Evolutionary conservation across 2,888 invertebrate species (phyloP).

Genomic region (Cantharis rustica): DNA sequence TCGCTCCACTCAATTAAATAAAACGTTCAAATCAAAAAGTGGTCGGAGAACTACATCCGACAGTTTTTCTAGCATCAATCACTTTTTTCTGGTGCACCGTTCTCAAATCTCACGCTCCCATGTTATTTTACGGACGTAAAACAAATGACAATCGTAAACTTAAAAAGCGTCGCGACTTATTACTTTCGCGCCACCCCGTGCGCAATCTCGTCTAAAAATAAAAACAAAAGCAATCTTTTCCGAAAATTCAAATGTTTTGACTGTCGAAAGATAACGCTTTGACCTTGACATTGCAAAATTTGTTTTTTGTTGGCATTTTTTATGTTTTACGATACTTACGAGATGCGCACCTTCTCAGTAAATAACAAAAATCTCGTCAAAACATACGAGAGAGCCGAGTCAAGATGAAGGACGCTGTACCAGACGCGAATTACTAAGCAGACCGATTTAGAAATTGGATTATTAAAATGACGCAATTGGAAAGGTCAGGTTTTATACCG

Average conservation of each 20-base stretch:
- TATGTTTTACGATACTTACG: background rate
- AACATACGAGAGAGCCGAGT: slow-evolving; percentile 6
- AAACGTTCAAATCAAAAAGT: background rate
- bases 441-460: slow-evolving; percentile 17
- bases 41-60: background rate
- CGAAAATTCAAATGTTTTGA: background rate
- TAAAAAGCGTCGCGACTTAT: background rate
- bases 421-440: slow-evolving; percentile 6
- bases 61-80: background rate
- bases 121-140: background rate
- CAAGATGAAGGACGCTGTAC: slow-evolving; percentile 20
- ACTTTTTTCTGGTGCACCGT: background rate
- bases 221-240: background rate
- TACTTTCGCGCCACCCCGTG: background rate
- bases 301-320: background rate
- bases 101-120: background rate
- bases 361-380: slow-evolving; percentile 3
- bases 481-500: slow-evolving; percentile 22
- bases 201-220: background rate
- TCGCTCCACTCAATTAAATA: background rate
- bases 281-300: background rate
- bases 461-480: slow-evolving; percentile 22
- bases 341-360: background rate
- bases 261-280: background rate
- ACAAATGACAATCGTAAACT: background rate